Evolutionary conservation across 2,797 vertebrate species (phyloP), one percentile per base, ranked within the genome.

Genomic region (Iguana delicatissima): DNA sequence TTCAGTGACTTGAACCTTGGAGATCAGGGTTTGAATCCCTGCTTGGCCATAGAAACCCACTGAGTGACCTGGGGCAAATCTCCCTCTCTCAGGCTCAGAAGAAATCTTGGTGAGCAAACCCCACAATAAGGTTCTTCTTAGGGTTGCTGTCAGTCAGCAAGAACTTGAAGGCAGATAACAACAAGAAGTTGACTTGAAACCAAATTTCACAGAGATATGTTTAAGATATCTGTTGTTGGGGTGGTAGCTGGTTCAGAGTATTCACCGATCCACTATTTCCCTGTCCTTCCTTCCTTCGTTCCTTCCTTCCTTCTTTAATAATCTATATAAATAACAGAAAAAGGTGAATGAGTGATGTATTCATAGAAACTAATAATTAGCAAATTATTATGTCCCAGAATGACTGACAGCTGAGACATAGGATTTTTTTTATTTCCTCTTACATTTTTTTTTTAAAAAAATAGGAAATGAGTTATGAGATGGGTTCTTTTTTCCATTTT

Each of bases 281-380:
- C 42, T 35, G 85, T 83, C 18, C 12, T 87, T 5, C 1, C 26
- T 69, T 38, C 67, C 1, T 32, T 35, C 42, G 13, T 67, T 38
- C 22, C 35, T 38, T 22, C 2, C 10, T 67, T 52, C 6, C 26
- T 69, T 55, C 16, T 22, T 62, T 69, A 59, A 67, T 90, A 85
- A 76, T 85, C 55, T 85, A 69, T 77, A 24, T 88, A 81, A 6
- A 0, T 83, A 92, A 93, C 76, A 86, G 67, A 80, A 91, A 76
- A 90, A 87, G 64, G 82, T 86, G 85, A 1, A 12, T 90, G 88
- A 93, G 84, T 85, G 76, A 85, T 77, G 73, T 57, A 80, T 72
- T 93, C 91, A 84, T 88, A 87, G 87, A 96, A 96, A 96, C 81
- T 89, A 88, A 91, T 93, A 93, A 92, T 94, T 94, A 94, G 69